Base-by-base conservation (phyloP, 2,113 vertebrate genomes). In the Gavia stellata region DNA sequence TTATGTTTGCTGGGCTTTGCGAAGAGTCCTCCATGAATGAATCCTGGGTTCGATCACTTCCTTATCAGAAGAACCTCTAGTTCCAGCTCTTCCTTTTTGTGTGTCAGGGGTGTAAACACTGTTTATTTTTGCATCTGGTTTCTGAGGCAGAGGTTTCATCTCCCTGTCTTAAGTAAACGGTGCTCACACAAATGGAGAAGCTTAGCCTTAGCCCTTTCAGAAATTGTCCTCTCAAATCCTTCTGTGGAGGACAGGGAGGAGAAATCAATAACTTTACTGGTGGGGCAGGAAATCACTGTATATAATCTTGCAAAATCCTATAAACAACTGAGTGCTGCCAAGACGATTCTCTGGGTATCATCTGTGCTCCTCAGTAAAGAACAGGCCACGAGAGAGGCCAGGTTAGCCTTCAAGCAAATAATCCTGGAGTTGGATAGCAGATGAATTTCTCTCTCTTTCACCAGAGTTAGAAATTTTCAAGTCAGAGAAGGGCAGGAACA, bases 241-340 rank as follows among this genome's bases (percentile, higher is more conserved):
- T 58, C 61, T 40, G 20, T 42, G 28, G 44, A 86, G 17, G 44
- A 65, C 17, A 56, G 8, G 33, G 66, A 80, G 33, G 17, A 88
- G 42, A 95, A 90, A 95, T 91, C 77, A 93, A 83, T 91, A 80
- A 83, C n/a, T 20, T 19, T 81, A 62, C 59, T 3, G 31, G 44
- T 6, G 38, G 33, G 31, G n/a, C 17, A 77, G 55, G 91, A 95
- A 91, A 96, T 75, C 72, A 87, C 93, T 95, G 89, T 47, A 83
- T 70, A 81, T 80, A 94, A 89, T 92, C 95, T 92, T 94, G 78
- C 81, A 90, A 95, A 96, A 90, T 94, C 85, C 85, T 93, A 29
- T 90, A 91, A 96, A 91, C 62, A 92, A 63, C 59, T 20, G 78
- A 47, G 17, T 3, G 2, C 81, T 97, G 94, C 90, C 90, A 90